Conservation (phyloP, 2,113 vertebrate genomes). For the Siniperca knerii region DNA sequence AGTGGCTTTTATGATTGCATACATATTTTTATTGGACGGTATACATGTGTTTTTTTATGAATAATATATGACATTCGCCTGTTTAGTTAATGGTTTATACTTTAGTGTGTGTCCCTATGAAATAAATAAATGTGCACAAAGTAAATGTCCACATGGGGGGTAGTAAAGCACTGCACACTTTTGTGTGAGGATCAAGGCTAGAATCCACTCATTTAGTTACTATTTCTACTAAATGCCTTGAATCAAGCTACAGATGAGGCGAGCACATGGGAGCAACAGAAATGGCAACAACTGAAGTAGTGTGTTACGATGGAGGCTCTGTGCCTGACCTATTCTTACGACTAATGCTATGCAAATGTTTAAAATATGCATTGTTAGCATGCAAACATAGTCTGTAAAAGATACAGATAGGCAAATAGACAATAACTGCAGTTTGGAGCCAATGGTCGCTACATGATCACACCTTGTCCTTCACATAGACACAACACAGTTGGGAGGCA, state of each 20-base stretch:
- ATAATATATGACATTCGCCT: not conserved
- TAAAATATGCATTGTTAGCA: constrained; percentile 63
- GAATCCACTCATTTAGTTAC: constrained; percentile 1
- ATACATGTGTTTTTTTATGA: not conserved
- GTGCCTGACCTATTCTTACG: constrained; percentile 46
- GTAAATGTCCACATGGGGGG: not conserved
- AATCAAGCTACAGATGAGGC: constrained; percentile 15
- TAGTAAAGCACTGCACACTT: not conserved
- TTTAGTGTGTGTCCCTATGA: not conserved
- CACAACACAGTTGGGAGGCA: constrained; percentile 1
- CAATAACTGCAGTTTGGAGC: constrained; percentile 27
- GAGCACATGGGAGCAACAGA: constrained; percentile 10
- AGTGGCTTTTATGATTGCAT: not conserved
- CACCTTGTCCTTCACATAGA: constrained; percentile 26
- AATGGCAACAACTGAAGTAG: constrained; percentile 1
- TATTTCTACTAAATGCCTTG: constrained; percentile 15
- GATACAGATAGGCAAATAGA: constrained; percentile 61
- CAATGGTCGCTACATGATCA: constrained; percentile 36
- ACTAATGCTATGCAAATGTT: constrained; percentile 63
- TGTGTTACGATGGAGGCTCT: constrained; percentile 31
- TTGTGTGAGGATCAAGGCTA: not conserved
- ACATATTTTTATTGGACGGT: not conserved
- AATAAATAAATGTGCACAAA: constrained; percentile 6
- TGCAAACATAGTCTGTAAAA: constrained; percentile 64
- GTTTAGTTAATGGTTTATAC: constrained; percentile 7